Evolutionary conservation across 2,888 invertebrate genomes (phyloP).

Genomic region (Ophioninae sp.): DNA sequence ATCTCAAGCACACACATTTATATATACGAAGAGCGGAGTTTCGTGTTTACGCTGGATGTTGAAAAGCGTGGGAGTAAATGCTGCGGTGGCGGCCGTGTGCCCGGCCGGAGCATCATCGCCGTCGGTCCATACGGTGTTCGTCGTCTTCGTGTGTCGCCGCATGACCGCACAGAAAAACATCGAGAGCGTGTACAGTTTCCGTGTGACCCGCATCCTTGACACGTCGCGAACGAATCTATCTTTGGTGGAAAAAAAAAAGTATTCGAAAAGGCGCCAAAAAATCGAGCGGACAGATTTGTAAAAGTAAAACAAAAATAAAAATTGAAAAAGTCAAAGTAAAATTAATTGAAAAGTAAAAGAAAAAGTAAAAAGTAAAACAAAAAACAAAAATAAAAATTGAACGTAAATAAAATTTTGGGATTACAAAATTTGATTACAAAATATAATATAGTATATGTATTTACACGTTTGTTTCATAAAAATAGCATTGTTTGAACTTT

Average conservation of each 20-base stretch:
- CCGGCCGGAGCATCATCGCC: slow-evolving; percentile 47
- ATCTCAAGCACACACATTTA: neutral
- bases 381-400: neutral
- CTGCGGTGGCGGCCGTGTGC: slow-evolving; percentile 43
- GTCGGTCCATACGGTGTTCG: slow-evolving; percentile 27
- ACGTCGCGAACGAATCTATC: slow-evolving; percentile 51
- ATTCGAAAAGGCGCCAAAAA: neutral
- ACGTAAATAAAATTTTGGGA: neutral
- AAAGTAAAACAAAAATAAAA: neutral
- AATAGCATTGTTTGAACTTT: neutral
- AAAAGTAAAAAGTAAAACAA: neutral
- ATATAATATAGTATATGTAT: neutral
- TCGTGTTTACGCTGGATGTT: slow-evolving; percentile 62
- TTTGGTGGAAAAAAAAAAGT: slow-evolving; percentile 1
- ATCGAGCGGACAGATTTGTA: neutral
- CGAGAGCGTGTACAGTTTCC: slow-evolving; percentile 68
- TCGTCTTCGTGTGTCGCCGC: slow-evolving; percentile 42
- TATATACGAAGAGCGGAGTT: slow-evolving; percentile 62
- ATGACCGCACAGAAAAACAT: slow-evolving; percentile 49
- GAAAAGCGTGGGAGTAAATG: slow-evolving; percentile 67
- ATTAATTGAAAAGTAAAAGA: neutral
- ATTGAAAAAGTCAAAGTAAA: neutral
- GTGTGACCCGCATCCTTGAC: slow-evolving; percentile 67
- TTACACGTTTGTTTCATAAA: neutral
- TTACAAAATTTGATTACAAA: neutral